Evolutionary conservation across 1,140 invertebrate genomes (phyloP).

Genomic region (Cotesia vestalis): DNA sequence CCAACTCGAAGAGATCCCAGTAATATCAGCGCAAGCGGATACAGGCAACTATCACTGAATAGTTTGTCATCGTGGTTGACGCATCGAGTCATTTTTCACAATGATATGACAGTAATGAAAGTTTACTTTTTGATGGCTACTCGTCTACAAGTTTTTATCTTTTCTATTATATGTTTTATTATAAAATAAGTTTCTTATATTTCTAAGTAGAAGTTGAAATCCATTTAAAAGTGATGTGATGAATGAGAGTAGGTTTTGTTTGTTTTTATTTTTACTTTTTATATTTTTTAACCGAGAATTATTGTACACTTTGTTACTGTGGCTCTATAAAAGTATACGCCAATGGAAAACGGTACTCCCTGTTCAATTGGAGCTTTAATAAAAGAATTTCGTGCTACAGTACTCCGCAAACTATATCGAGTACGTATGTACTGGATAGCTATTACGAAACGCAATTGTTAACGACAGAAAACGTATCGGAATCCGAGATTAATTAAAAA

Average conservation of each 20-base stretch:
- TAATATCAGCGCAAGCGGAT: constrained; percentile 18
- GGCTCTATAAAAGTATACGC: neutral
- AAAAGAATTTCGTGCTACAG: neutral
- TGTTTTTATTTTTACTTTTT: too few species aligned
- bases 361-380: constrained; percentile 21
- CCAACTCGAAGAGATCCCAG: too few species aligned
- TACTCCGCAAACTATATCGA: constrained; percentile 5
- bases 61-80: neutral
- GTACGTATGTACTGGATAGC: constrained; percentile 14
- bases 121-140: too few species aligned
- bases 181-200: too few species aligned
- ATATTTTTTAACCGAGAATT: neutral
- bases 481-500: constrained; percentile 25
- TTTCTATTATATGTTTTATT: too few species aligned
- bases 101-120: constrained; percentile 10
- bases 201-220: too few species aligned
- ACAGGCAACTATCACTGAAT: constrained; percentile 3
- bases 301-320: neutral
- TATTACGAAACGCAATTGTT: constrained; percentile 21
- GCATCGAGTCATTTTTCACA: neutral
- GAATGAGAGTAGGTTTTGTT: too few species aligned
- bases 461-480: constrained; percentile 13
- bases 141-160: too few species aligned
- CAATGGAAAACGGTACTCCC: neutral
- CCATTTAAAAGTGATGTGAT: too few species aligned